phyloP scores from a whole-genome alignment of 2,113 vertebrate species.

The Conger conger region DNA sequence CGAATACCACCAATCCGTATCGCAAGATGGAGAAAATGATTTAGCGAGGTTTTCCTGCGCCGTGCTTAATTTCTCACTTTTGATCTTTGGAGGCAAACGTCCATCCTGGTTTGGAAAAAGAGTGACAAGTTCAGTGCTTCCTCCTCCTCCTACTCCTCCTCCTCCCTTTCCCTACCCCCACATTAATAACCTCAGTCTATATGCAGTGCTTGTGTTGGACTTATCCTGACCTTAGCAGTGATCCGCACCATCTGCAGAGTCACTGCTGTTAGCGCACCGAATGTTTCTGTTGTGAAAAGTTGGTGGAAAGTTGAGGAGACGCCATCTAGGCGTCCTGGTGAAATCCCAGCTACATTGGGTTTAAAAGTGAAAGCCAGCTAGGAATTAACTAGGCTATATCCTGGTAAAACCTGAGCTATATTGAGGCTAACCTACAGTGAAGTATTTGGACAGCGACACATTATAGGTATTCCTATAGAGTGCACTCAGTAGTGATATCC shows the following conservation, averaged over 20 bases:
- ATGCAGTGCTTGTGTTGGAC: conserved; percentile 50
- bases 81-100: neutral
- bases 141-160: neutral
- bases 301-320: no score
- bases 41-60: neutral
- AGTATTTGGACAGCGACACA: no score
- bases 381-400: no score
- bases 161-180: no score
- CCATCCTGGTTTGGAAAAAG: neutral
- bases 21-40: neutral
- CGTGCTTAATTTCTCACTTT: neutral
- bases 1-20: conserved; percentile 4
- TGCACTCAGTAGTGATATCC: no score
- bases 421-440: no score
- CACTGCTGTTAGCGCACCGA: conserved; percentile 70
- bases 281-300: no score
- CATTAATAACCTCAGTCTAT: neutral
- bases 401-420: no score
- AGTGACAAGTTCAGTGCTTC: neutral
- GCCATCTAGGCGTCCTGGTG: conserved; percentile 59
- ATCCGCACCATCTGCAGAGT: conserved; percentile 56
- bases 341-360: no score
- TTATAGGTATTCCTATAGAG: no score
- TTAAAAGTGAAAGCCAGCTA: no score
- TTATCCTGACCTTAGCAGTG: conserved; percentile 61